phyloP scores from a whole-genome alignment of 64 coral and sea anemone genomes.

The Astreopora myriophthalma region DNA sequence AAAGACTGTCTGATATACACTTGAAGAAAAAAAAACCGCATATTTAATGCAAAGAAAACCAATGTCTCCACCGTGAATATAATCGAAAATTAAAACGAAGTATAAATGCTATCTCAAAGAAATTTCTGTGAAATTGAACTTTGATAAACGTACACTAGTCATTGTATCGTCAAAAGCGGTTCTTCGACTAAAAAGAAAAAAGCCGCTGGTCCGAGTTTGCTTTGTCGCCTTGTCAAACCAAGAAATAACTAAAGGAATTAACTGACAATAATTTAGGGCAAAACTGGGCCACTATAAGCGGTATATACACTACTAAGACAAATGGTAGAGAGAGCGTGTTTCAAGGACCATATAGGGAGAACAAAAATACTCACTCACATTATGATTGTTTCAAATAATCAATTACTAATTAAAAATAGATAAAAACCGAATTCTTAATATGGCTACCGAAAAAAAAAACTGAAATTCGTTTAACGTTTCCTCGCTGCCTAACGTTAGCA shows the following conservation, averaged over 20 bases:
- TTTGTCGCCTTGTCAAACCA: slow-evolving; percentile 27
- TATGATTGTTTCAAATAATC: slow-evolving; percentile 13
- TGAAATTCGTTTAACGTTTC: too few relatives aligned
- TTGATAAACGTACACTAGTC: slow-evolving; percentile 7
- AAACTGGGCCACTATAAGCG: background rate
- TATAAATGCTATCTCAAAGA: slow-evolving; percentile 11
- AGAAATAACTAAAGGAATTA: slow-evolving; percentile 16
- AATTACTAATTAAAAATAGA: slow-evolving; percentile 38
- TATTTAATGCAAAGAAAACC: slow-evolving; percentile 6
- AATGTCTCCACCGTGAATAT: background rate
- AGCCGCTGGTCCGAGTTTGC: background rate
- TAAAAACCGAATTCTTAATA: background rate
- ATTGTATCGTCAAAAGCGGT: background rate
- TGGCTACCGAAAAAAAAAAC: background rate
- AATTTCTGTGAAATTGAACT: slow-evolving; percentile 4
- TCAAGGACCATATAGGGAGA: background rate
- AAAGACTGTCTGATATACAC: background rate
- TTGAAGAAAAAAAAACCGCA: background rate
- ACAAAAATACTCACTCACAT: slow-evolving; percentile 31
- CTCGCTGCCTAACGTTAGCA: too few relatives aligned
- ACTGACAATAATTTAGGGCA: slow-evolving; percentile 5
- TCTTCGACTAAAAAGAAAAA: background rate
- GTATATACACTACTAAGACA: slow-evolving; percentile 9
- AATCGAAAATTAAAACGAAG: background rate
- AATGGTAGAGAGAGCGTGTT: background rate